Percentiles rank a stretch among this genome's conserved stretches.
phyloP scores from a whole-genome alignment of 2,888 invertebrate genomes.

The Pseudococcus longispinus region DNA sequence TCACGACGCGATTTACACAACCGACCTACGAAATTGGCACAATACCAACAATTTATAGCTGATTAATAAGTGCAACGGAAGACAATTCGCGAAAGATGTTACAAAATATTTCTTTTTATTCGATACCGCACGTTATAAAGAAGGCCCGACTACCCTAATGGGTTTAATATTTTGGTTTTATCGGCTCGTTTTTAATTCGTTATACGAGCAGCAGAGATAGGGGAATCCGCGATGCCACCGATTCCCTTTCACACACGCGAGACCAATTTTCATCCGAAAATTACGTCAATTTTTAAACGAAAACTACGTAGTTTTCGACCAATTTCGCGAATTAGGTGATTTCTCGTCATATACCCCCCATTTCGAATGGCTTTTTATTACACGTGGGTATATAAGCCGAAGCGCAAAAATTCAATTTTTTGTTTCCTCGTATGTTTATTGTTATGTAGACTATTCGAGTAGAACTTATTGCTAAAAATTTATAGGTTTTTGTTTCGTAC shows the following conservation, averaged over 20 bases:
- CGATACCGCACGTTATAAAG: background rate
- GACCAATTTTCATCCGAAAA: background rate
- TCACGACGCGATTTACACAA: constrained; percentile 42
- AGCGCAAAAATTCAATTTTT: background rate
- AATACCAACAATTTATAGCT: constrained; percentile 34
- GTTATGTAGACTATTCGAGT: background rate
- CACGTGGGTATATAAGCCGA: background rate
- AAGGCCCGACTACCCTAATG: background rate
- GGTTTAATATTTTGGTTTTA: constrained; percentile 36
- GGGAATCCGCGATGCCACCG: background rate
- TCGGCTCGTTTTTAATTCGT: constrained; percentile 2
- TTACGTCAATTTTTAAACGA: background rate
- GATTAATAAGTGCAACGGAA: constrained; percentile 41
- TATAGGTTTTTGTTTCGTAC: background rate
- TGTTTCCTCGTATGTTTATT: background rate
- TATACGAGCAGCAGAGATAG: background rate
- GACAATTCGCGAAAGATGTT: constrained; percentile 44
- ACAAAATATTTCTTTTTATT: constrained; percentile 42
- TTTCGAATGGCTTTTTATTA: background rate
- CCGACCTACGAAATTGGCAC: constrained; percentile 35
- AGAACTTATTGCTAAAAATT: background rate
- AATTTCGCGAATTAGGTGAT: background rate
- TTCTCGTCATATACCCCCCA: background rate
- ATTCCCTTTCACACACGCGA: background rate
- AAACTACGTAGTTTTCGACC: constrained; percentile 8